Evolutionary conservation across 2,888 invertebrate genomes (phyloP), one percentile per base, ranked within the genome.

Genomic region (Morinoia aosen): DNA sequence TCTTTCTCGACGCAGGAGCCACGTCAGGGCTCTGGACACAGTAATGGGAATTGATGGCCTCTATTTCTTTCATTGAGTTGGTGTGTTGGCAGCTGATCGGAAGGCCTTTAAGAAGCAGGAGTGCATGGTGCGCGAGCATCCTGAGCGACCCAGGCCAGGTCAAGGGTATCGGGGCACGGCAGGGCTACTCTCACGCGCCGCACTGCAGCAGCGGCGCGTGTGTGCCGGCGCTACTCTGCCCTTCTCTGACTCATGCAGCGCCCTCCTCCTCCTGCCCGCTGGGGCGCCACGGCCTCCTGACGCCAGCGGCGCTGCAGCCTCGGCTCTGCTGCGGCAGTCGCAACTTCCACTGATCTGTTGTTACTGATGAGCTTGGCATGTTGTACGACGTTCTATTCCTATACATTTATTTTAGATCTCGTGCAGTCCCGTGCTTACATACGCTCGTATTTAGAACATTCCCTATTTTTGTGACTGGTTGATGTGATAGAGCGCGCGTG

Each of bases 171-270:
- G 57, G 76, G 91, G 48, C 91, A 91, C 48, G 91, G 48, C 57
- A 57, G 19, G 58, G 93, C 93, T 93, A 93, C 93, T 93, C 93
- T 93, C 57, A n/a, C 57, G 40, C 56, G 48, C 33, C 11, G 33
- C 14, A 16, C 16, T 39, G 25, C 12, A 25, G 33, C 12, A 25
- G 33, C 12, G 88, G 33, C 14, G 40, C 93, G 93, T 57, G 56
- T 19, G 19, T 25, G 91, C 40, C 56, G 57, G 48, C 56, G 93
- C 93, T 93, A 93, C 93, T 93, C 93, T 93, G 93, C 93, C 93
- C 93, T 93, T 57, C 93, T 93, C 93, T 93, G 93, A 93, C 93
- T 93, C 93, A 93, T 93, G 93, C 57, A 33, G 57, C 57, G 88
- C 33, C 88, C 88, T 88, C 88, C n/a, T 88, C 90, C 40, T 90